Percentiles rank a stretch among this genome's conserved stretches.
Evolutionary conservation across 1,140 invertebrate species (phyloP).

Genomic region (Diuraphis noxia): DNA sequence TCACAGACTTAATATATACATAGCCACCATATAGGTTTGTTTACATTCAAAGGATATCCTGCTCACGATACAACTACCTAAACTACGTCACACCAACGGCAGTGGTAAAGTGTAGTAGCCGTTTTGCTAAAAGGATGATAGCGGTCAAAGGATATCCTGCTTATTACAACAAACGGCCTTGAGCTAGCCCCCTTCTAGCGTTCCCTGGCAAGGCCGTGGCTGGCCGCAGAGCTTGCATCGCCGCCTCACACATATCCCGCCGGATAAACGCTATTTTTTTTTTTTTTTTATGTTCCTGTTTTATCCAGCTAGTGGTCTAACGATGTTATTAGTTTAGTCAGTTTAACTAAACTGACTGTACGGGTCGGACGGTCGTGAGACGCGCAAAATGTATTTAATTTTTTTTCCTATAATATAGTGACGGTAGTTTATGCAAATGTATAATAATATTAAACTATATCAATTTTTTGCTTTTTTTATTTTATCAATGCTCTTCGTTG

Average conservation of each 20-base stretch:
- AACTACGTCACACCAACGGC: conserved; percentile 5
- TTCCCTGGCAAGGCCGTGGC: background rate
- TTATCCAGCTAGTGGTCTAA: conserved; percentile 12
- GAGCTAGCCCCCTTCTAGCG: background rate
- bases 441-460: background rate
- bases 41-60: conserved; percentile 48
- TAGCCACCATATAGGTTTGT: background rate
- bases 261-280: conserved; percentile 28
- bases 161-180: conserved; percentile 21
- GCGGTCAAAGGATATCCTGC: conserved; percentile 54
- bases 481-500: background rate
- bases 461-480: background rate
- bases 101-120: background rate
- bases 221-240: background rate
- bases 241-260: background rate
- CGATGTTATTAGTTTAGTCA: conserved; percentile 16
- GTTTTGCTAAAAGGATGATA: conserved; percentile 22
- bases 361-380: background rate
- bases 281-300: conserved; percentile 12
- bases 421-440: background rate
- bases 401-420: background rate
- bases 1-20: background rate
- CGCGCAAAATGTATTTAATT: background rate
- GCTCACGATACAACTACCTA: background rate
- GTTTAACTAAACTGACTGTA: background rate